Evolutionary conservation across 2,797 vertebrate species (phyloP).

Genomic region (Phoebastria nigripes): DNA sequence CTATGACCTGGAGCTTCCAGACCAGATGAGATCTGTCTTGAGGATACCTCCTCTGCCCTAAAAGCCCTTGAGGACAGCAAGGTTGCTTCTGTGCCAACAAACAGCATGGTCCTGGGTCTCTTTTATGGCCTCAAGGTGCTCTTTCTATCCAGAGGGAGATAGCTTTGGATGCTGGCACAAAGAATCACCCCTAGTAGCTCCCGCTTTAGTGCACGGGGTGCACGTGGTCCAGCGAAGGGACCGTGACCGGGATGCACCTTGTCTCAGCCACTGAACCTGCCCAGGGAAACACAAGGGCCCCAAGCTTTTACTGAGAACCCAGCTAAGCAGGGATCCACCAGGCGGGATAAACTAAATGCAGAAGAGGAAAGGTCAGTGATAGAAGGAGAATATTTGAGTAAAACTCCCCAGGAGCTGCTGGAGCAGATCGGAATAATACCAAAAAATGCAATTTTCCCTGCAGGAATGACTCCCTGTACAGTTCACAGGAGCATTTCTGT

Average conservation of each 20-base stretch:
- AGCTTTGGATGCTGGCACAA: neutral
- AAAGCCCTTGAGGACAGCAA: neutral
- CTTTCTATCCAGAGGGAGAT: neutral
- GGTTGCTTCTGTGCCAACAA: neutral
- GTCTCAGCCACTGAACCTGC: neutral
- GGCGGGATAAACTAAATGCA: neutral
- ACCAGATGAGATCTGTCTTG: neutral
- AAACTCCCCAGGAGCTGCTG: neutral
- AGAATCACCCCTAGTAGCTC: neutral
- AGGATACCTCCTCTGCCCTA: neutral
- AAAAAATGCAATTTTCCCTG: neutral
- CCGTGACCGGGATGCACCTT: neutral
- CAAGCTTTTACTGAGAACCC: neutral
- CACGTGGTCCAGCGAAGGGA: fast-evolving
- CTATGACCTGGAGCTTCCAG: neutral
- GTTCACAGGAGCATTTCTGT: neutral
- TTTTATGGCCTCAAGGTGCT: neutral
- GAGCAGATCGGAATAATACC: neutral
- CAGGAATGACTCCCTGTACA: neutral
- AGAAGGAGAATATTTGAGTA: neutral
- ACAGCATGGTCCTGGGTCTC: neutral
- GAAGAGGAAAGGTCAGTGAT: neutral
- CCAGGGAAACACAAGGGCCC: neutral
- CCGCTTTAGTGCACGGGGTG: neutral
- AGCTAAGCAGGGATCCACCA: neutral